Evolutionary conservation across 2,888 invertebrate genomes (phyloP).

Genomic region (Mimas tiliae): DNA sequence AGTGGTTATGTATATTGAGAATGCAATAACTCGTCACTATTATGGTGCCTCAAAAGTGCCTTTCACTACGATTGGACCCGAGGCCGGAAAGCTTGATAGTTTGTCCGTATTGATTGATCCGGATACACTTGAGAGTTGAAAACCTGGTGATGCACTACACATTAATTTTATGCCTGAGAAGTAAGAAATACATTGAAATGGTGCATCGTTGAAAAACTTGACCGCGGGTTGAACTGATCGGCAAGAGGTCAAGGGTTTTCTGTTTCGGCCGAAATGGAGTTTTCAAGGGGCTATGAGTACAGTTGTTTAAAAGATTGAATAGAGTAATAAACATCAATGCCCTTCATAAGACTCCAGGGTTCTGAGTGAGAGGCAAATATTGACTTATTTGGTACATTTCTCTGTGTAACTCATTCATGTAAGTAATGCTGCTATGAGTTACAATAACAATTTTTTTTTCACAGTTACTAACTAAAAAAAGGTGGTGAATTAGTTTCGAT

Average conservation of each 20-base stretch:
- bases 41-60: slow-evolving; percentile 83
- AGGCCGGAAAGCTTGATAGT: slow-evolving; percentile 85
- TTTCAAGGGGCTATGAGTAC: slow-evolving; percentile 70
- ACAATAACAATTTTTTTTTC: slow-evolving; percentile 53
- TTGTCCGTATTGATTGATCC: slow-evolving; percentile 78
- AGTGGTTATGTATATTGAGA: slow-evolving; percentile 71
- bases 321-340: slow-evolving; percentile 56
- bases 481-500: not conserved
- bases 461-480: slow-evolving; percentile 25
- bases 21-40: slow-evolving; percentile 85
- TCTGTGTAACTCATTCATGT: slow-evolving; percentile 81
- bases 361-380: slow-evolving; percentile 83
- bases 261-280: slow-evolving; percentile 82
- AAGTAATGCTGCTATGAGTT: slow-evolving; percentile 79
- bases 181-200: slow-evolving; percentile 48
- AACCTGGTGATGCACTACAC: slow-evolving; percentile 83
- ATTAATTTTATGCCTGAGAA: slow-evolving; percentile 46
- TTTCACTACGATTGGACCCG: slow-evolving; percentile 82
- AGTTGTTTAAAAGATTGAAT: slow-evolving; percentile 48
- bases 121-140: slow-evolving; percentile 83
- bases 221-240: slow-evolving; percentile 73
- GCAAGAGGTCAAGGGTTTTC: slow-evolving; percentile 84
- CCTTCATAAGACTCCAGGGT: slow-evolving; percentile 81
- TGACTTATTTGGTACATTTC: slow-evolving; percentile 65
- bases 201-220: slow-evolving; percentile 85